phyloP scores from a whole-genome alignment of 1,140 invertebrate species.

The Zophobas morio region DNA sequence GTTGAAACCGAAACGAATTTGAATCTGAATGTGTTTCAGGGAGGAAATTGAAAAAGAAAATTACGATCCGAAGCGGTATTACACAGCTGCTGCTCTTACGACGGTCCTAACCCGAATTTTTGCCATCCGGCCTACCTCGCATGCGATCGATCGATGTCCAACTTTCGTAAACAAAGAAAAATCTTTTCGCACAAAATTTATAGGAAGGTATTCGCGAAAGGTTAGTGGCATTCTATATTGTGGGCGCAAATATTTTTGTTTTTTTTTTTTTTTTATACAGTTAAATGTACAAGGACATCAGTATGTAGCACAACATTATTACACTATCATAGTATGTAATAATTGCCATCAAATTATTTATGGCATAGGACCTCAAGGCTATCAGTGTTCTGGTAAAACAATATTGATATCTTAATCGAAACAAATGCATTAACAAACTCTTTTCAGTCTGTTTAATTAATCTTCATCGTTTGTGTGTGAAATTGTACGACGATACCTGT shows the following conservation, averaged over 20 bases:
- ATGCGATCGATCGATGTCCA: conserved; percentile 77
- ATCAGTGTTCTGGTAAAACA: conserved; percentile 85
- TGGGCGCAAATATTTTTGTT: conserved; percentile 45
- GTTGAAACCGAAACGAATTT: conserved; percentile 6
- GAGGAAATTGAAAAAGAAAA: conserved; percentile 82
- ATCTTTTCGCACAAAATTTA: conserved; percentile 81
- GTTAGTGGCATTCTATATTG: conserved; percentile 57
- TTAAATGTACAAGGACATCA: conserved; percentile 90
- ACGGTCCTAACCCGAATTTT: conserved; percentile 85
- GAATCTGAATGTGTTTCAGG: conserved; percentile 66
- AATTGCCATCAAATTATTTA: conserved; percentile 94
- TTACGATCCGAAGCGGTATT: conserved; percentile 78
- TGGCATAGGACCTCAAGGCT: conserved; percentile 95
- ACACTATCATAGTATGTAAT: conserved; percentile 91
- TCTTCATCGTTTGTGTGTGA: conserved; percentile 88
- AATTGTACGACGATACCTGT: conserved; percentile 87
- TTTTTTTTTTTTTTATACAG: conserved; percentile 67
- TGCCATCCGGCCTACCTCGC: conserved; percentile 73
- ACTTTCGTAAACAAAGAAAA: conserved; percentile 90
- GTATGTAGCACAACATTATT: conserved; percentile 90
- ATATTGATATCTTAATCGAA: conserved; percentile 1
- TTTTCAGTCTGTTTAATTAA: conserved; percentile 88
- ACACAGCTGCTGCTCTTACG: conserved; percentile 83
- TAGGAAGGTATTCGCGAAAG: conserved; percentile 76
- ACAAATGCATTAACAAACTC: conserved; percentile 46